Percentiles rank a stretch among this genome's conserved stretches.
phyloP scores from a whole-genome alignment of 2,888 invertebrate species.

The Selenia dentaria region DNA sequence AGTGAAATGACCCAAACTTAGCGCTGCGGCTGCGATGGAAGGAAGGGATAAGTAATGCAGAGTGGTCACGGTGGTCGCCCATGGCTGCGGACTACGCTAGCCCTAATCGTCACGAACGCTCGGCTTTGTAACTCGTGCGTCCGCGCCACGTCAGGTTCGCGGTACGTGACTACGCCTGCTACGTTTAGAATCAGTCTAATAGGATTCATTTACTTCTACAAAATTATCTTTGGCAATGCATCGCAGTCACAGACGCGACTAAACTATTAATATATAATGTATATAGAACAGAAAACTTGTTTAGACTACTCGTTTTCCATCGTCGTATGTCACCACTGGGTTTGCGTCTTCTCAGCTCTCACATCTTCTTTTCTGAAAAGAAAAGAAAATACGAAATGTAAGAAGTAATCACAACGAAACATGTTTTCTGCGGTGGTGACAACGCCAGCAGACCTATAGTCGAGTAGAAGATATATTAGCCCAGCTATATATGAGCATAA shows the following conservation, averaged over 20 bases:
- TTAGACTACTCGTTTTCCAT: conserved; percentile 44
- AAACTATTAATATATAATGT: conserved; percentile 23
- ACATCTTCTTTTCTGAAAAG: conserved; percentile 32
- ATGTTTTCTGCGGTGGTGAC: too few species aligned
- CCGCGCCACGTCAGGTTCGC: conserved; percentile 52
- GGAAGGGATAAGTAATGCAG: conserved; percentile 35
- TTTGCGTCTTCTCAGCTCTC: conserved; percentile 11
- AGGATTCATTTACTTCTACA: not conserved
- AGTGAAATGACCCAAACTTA: conserved; percentile 68
- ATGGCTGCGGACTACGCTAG: conserved; percentile 73
- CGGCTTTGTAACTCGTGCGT: conserved; percentile 39
- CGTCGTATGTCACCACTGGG: conserved; percentile 30
- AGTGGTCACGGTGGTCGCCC: conserved; percentile 68
- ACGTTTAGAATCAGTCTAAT: conserved; percentile 22
- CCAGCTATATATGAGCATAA: too few species aligned
- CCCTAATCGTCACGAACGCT: conserved; percentile 49
- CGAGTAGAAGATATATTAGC: too few species aligned
- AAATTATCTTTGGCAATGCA: conserved; percentile 9
- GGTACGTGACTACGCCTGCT: conserved; percentile 59
- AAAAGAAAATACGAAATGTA: conserved; percentile 22
- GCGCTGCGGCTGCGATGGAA: conserved; percentile 45
- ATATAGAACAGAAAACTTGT: conserved; percentile 17
- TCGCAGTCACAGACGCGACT: conserved; percentile 46
- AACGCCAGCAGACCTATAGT: too few species aligned
- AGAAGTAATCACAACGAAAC: too few species aligned